Evolutionary conservation across 2,113 vertebrate species (phyloP), one percentile per base, ranked within the genome.

Genomic region (Tetrao urogallus): DNA sequence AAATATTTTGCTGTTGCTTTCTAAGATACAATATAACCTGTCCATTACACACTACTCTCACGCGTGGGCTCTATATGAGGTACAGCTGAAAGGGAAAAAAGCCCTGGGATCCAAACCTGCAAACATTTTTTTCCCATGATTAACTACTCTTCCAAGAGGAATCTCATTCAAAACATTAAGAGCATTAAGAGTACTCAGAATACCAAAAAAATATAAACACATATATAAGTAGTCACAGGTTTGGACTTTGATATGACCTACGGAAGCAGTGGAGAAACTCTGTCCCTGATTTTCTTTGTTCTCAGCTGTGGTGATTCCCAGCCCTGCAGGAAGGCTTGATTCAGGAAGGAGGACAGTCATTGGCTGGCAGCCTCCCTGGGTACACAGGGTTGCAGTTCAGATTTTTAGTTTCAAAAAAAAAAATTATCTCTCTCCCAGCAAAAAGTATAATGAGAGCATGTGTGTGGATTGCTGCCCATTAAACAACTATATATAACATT

Each of bases 121-220:
- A 92, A 92, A 54, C 79, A 86, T 90, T 94, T 95, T 86, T 86
- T 92, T 65, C 88, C 88, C 82, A 61, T 92, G 85, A 92, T 89
- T 94, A 95, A 93, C 82, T 94, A 74, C 67, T 88, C 76, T 88
- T 70, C 85, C 65, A 32, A 24, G 14, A 94, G 72, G 43, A 88
- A 86, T 74, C 72, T 93, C 27, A 89, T 90, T 88, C 83, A 61
- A 90, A 75, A 88, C 85, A 94, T 88, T 89, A 88, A 50, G 42
- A 64, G 22, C 77, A 60, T 56, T 80, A 69, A 86, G 70, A 93
- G 20, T 80, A 61, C 61, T 81, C 72, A 88, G 69, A 93, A 58
- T 72, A 86, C 40, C 45, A 18, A 82, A 93, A n/a, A n/a, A n/a
- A n/a, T n/a, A n/a, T 90, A 89, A 92, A 89, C 61, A 58, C 52